Conservation (phyloP, 2,888 invertebrate genomes). For the Mimas tiliae region DNA sequence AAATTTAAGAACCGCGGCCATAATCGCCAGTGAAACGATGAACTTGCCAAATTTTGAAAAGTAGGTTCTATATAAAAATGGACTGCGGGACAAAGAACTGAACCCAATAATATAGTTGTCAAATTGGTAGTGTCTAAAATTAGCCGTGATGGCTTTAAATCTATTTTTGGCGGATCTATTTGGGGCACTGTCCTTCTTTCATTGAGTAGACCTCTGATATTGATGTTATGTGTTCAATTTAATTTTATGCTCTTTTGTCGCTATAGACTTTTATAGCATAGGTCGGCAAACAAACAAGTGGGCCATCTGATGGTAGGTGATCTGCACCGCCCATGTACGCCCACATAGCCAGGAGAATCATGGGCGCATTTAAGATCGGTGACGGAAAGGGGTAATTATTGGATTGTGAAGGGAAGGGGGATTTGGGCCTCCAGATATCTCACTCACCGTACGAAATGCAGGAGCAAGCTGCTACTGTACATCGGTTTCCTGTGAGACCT, state of each 20-base stretch:
- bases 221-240: neutral
- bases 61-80: neutral
- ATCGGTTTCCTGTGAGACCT: too few relatives aligned
- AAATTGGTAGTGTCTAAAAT: conserved; percentile 6
- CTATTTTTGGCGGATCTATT: conserved; percentile 10
- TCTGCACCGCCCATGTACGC: too few relatives aligned
- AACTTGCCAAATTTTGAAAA: neutral
- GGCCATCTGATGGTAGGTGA: too few relatives aligned
- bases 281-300: too few relatives aligned
- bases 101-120: neutral
- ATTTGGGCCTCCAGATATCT: too few relatives aligned
- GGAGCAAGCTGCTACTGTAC: too few relatives aligned
- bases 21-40: neutral
- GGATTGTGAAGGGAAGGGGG: too few relatives aligned
- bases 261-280: too few relatives aligned
- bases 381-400: too few relatives aligned
- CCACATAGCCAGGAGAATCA: too few relatives aligned
- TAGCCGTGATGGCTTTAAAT: neutral
- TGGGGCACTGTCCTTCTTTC: neutral
- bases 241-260: neutral
- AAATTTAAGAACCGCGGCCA: neutral
- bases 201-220: neutral
- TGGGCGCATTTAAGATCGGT: too few relatives aligned
- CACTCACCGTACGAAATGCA: too few relatives aligned
- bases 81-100: neutral